Percentiles rank a stretch among this genome's conserved stretches.
These are phyloP conservation scores for Strigamia maritima DNA, from an alignment of 2,888 invertebrate species.

Conservation along the genomic window DNA sequence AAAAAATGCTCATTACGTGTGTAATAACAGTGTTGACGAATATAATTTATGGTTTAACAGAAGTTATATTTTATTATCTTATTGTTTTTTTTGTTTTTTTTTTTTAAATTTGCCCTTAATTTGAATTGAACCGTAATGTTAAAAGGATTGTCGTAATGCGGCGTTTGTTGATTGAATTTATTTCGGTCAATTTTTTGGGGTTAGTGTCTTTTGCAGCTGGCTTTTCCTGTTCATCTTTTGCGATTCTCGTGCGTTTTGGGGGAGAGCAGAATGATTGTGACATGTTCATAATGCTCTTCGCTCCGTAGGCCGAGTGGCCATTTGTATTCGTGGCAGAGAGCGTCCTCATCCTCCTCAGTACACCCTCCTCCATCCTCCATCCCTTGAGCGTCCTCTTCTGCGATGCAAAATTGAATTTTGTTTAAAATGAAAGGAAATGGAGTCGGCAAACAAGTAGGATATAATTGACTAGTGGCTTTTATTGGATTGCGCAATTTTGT, in stretches of 20 bases:
- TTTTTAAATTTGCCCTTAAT: not conserved
- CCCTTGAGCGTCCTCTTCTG: not conserved
- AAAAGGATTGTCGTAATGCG: not conserved
- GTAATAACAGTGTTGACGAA: not conserved
- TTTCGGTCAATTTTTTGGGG: constrained; percentile 10
- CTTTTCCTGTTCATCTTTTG: constrained; percentile 10
- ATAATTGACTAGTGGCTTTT: constrained; percentile 38
- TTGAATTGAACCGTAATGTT: not conserved
- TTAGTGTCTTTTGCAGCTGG: constrained; percentile 15
- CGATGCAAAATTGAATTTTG: constrained; percentile 37
- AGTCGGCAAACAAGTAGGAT: constrained; percentile 35
- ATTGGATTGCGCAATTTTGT: constrained; percentile 37
- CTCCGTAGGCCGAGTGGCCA: constrained; percentile 28
- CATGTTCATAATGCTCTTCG: constrained; percentile 35
- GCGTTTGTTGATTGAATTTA: not conserved
- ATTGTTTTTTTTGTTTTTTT: not conserved
- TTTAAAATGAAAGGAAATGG: constrained; percentile 34
- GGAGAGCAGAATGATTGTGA: constrained; percentile 34
- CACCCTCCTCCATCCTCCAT: not conserved
- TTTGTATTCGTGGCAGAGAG: constrained; percentile 17
- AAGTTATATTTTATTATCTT: not conserved
- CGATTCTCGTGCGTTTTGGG: not conserved
- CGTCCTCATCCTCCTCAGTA: not conserved
- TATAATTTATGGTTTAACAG: not conserved
- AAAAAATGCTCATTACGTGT: not conserved